Evolutionary conservation across 2,888 invertebrate species (phyloP), one percentile per base, ranked within the genome.

Genomic region (Cantharis rufa): DNA sequence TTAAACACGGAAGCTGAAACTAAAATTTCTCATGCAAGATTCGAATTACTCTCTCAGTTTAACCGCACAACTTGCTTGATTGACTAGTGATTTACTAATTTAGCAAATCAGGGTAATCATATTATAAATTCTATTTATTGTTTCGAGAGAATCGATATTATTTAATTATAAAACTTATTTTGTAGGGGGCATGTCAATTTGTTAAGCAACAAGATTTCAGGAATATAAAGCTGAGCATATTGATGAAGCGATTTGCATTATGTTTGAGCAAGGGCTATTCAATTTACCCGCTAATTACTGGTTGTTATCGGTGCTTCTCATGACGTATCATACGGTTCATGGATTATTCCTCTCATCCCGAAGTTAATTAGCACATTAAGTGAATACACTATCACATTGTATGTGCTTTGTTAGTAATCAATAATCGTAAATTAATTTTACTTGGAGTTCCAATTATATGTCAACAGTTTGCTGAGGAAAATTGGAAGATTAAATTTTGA

Each of bases 291-390:
- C 72, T 78, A 78, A 78, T 78, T 78, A 78, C 78, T 75, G 72
- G 78, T 75, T 78, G 78, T 78, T 78, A 78, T 78, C 78, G 78
- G 78, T 70, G 75, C 72, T 78, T 32, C 75, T 78, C 78, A 78
- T 78, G 78, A 78, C 78, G 75, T 78, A 78, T 78, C 78, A 78
- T 70, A 78, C 78, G 64, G 62, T 71, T 68, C 70, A 72, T 78
- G 78, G 78, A 78, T 78, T 78, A 78, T 75, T 78, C 74, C 72
- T 75, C 78, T 75, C 78, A 72, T 78, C 75, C 78, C 72, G 27
- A 62, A 78, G 75, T 78, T 78, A 78, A 78, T 78, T 78, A 78
- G 72, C 78, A 78, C 78, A 78, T 78, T 78, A 78, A 78, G 78
- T 78, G 78, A 78, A 78, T 78, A 78, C 75, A 75, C 78, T 78